Base-by-base conservation (phyloP, 2,888 invertebrate species). In the Drosophila antonietae region DNA sequence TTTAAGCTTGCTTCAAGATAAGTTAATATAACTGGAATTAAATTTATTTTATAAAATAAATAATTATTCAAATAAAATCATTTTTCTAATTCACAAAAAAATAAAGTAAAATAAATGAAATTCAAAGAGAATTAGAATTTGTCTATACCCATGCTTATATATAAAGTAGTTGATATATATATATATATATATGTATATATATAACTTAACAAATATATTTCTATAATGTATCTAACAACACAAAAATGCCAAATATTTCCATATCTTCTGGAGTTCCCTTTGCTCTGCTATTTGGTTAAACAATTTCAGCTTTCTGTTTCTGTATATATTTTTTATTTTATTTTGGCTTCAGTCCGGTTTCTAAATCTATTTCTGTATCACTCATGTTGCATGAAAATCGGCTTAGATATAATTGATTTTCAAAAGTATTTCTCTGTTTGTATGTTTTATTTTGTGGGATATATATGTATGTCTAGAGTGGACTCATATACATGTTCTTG, bases 401-500 rank as follows among this genome's bases (percentile, higher is more conserved):
- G 78, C 78, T 78, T 78, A 80, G 68, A 65, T 76, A 65, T 68
- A 81, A 78, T 69, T 75, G 64, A 52, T 58, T 60, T 63, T 35
- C 46, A 64, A 71, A 62, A 59, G 59, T 41, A 63, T 63, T 56
- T 61, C 49, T 47, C 20, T 23, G 4, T 51, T 7, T 28, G 12
- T 15, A 10, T 7, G 55, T 41, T 49, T 31, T n/a, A 31, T 49
- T 51, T 33, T 33, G 31, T 46, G 39, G 51, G n/a, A 39, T 52
- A 59, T 52, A 18, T n/a, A n/a, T n/a, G 41, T 43, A 20, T 9
- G 33, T 58, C 41, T 69, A 33, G 49, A 55, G 53, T 73, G 57
- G 46, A 62, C 69, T 69, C 70, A 70, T 75, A 78, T 83, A 75
- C 69, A 81, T 75, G 75, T 78, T 78, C 81, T 81, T 75, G 81